Evolutionary conservation across 35 echinoderm and acorn worm species (phyloP).

Genomic region (Ophiothrix spiculata): DNA sequence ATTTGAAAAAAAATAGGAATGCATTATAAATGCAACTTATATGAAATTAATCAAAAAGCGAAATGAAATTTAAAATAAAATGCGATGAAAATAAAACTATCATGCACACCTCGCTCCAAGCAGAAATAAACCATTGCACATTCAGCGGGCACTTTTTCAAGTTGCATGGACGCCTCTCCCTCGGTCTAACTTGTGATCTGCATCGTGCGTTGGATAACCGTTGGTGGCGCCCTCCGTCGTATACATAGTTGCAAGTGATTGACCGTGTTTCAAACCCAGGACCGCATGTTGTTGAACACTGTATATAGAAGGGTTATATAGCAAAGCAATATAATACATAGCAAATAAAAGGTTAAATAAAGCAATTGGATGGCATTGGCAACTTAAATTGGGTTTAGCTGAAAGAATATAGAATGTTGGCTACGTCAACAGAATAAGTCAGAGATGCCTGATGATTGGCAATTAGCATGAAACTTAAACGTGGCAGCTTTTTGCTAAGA

Average conservation of each 20-base stretch:
- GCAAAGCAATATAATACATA: not conserved
- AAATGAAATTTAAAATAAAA: slow-evolving; percentile 2
- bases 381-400: no score
- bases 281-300: slow-evolving; percentile 94
- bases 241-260: slow-evolving; percentile 56
- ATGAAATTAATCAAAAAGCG: not conserved
- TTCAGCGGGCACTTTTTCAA: slow-evolving; percentile 62
- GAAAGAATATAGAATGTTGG: no score
- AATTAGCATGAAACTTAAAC: no score
- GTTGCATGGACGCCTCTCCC: slow-evolving; percentile 46
- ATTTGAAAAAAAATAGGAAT: not conserved
- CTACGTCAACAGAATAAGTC: no score
- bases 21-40: not conserved
- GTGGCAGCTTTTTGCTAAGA: no score
- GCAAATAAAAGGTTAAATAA: not conserved
- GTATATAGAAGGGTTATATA: not conserved
- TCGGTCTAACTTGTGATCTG: slow-evolving; percentile 33
- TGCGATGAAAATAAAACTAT: slow-evolving; percentile 1
- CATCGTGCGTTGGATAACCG: slow-evolving; percentile 39
- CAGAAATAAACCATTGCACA: slow-evolving; percentile 99
- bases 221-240: slow-evolving; percentile 34
- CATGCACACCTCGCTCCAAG: slow-evolving; percentile 89
- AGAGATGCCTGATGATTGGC: no score
- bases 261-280: slow-evolving; percentile 62
- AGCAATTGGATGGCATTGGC: no score